These are phyloP conservation scores for Drosophila prostipennis DNA, from an alignment of 2,888 invertebrate genomes.

Conservation along the genomic window DNA sequence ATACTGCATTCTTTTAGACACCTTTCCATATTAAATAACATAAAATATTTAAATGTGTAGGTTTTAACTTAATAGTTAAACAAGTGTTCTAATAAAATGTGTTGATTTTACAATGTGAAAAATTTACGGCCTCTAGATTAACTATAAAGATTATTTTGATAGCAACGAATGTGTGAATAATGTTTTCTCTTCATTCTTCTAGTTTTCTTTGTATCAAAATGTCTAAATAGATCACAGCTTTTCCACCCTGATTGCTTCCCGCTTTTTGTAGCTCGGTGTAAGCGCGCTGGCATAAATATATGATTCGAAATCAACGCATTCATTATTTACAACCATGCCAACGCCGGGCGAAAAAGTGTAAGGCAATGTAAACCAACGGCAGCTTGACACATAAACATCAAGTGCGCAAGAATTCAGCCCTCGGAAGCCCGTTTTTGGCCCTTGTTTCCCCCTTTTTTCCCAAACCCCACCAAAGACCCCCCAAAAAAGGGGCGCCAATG, in stretches of 20 bases:
- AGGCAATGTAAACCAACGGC: slow-evolving; percentile 59
- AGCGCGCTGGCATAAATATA: slow-evolving; percentile 58
- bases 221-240: neutral
- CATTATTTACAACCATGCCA: slow-evolving; percentile 70
- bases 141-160: neutral
- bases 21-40: too few species aligned
- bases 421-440: slow-evolving; percentile 19
- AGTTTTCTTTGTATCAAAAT: too few species aligned
- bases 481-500: slow-evolving; percentile 43
- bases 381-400: slow-evolving; percentile 79
- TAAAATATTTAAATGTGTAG: too few species aligned
- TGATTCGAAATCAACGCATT: slow-evolving; percentile 75
- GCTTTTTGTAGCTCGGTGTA: slow-evolving; percentile 51
- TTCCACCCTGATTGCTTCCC: slow-evolving; percentile 11
- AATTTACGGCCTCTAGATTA: neutral
- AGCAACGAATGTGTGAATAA: neutral
- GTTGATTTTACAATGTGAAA: neutral
- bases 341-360: slow-evolving; percentile 31
- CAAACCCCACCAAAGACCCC: slow-evolving; percentile 4
- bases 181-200: too few species aligned
- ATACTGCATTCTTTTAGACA: too few species aligned
- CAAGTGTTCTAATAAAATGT: too few species aligned
- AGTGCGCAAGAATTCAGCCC: slow-evolving; percentile 53
- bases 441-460: too few species aligned
- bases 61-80: too few species aligned